A percentile compares a stretch with the other conserved stretches of the same genome.
phyloP scores from a whole-genome alignment of 1,140 invertebrate species.

The Pseudomyrmex concolor region DNA sequence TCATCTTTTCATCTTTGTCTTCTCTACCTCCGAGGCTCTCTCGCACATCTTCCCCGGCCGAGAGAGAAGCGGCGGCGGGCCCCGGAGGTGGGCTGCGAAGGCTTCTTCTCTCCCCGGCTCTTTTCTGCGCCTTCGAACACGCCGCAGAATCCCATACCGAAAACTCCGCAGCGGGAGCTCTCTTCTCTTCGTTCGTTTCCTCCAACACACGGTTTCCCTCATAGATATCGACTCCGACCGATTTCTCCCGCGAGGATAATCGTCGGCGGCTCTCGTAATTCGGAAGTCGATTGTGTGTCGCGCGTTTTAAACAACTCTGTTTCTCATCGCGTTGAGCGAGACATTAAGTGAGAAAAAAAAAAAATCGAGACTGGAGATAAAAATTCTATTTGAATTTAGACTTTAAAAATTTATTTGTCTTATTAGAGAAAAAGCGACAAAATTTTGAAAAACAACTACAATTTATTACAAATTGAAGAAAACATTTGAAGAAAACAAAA shows the following conservation, averaged over 20 bases:
- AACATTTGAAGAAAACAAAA: not conserved
- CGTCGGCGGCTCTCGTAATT: not conserved
- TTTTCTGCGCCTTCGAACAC: not conserved
- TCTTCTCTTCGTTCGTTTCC: constrained; percentile 19
- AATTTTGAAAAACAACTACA: no score
- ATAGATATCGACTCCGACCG: not conserved
- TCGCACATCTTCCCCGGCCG: constrained; percentile 41
- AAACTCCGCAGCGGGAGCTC: constrained; percentile 38
- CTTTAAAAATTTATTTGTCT: no score
- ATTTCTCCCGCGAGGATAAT: not conserved
- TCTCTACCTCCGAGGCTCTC: constrained; percentile 60
- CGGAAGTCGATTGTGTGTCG: not conserved
- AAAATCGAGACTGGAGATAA: no score
- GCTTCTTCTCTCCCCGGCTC: not conserved
- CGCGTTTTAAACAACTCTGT: no score
- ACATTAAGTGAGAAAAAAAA: no score
- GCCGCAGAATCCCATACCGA: constrained; percentile 39
- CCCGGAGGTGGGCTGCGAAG: constrained; percentile 22
- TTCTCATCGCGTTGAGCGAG: no score
- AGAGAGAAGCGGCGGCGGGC: not conserved
- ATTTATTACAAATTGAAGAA: not conserved
- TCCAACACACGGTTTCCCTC: no score
- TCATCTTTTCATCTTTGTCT: constrained; percentile 81
- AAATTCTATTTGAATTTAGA: no score
- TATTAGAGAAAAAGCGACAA: no score